A percentile compares a stretch with the other conserved stretches of the same genome.
Conservation (phyloP, 2,888 invertebrate genomes). For the Anthoptus insignis region DNA sequence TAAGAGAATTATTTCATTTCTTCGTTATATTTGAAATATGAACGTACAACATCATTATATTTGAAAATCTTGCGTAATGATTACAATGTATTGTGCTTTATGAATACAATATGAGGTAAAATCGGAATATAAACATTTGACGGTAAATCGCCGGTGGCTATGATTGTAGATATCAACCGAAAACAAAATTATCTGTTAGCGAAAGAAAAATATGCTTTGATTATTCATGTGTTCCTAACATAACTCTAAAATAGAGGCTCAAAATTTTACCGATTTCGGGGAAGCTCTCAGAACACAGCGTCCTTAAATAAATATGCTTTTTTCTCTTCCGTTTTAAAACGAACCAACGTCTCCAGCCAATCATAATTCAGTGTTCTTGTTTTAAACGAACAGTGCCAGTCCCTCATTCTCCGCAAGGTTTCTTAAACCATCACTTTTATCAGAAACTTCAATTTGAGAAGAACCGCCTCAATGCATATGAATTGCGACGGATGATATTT, state of each 20-base stretch:
- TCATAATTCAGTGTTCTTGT: background rate
- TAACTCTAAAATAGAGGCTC: too few species aligned
- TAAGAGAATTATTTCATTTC: constrained; percentile 1
- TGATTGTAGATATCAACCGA: background rate
- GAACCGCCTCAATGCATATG: constrained; percentile 32
- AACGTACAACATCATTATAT: constrained; percentile 2
- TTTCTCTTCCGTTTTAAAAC: too few species aligned
- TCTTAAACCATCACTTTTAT: constrained; percentile 26
- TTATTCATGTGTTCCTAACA: too few species aligned
- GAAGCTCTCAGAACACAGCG: too few species aligned
- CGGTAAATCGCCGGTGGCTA: background rate
- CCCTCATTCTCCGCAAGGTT: background rate
- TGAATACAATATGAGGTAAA: background rate
- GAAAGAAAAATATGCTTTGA: too few species aligned
- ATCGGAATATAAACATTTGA: background rate
- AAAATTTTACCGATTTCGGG: too few species aligned
- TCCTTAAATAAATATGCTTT: too few species aligned
- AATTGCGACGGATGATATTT: constrained; percentile 36
- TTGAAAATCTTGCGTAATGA: constrained; percentile 1
- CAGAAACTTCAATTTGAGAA: constrained; percentile 32
- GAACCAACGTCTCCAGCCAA: background rate
- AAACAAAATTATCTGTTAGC: background rate
- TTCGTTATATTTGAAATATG: background rate
- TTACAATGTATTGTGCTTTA: constrained; percentile 2
- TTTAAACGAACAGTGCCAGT: constrained; percentile 1